Percentiles rank a stretch among this genome's conserved stretches.
Evolutionary conservation across 1,140 invertebrate genomes (phyloP).

Genomic region (Sarcophaga bullata): DNA sequence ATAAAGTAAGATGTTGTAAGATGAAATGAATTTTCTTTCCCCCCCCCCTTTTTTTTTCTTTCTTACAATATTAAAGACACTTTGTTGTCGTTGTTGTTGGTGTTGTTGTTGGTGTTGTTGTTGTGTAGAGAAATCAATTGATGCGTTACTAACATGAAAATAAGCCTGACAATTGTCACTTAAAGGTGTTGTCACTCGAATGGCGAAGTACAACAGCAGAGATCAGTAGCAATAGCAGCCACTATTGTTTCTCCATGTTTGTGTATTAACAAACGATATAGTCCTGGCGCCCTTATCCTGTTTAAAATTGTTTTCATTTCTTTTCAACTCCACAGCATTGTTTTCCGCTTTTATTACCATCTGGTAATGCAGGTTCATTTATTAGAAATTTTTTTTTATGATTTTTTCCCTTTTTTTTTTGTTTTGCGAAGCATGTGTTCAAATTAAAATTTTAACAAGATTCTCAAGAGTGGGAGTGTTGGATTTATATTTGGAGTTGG

Average conservation of each 20-base stretch:
- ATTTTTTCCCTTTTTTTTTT: background rate
- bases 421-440: background rate
- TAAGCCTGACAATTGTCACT: constrained; percentile 33
- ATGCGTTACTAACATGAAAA: constrained; percentile 39
- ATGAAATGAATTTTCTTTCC: background rate
- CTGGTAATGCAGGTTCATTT: background rate
- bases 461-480: background rate
- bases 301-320: too few species aligned
- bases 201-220: too few species aligned
- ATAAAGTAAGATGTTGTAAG: too few species aligned
- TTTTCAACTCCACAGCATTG: background rate
- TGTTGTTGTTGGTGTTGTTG: too few species aligned
- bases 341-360: background rate
- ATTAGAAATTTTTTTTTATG: too few species aligned
- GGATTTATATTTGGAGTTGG: too few species aligned
- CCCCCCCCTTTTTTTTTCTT: background rate
- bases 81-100: background rate
- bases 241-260: too few species aligned
- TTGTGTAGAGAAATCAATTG: constrained; percentile 32
- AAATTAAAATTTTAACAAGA: constrained; percentile 20
- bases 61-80: background rate
- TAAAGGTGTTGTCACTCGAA: background rate
- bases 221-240: too few species aligned
- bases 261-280: too few species aligned
- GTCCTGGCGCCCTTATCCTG: too few species aligned